phyloP scores from a whole-genome alignment of 2,797 vertebrate species.

The Neosalanx taihuensis region DNA sequence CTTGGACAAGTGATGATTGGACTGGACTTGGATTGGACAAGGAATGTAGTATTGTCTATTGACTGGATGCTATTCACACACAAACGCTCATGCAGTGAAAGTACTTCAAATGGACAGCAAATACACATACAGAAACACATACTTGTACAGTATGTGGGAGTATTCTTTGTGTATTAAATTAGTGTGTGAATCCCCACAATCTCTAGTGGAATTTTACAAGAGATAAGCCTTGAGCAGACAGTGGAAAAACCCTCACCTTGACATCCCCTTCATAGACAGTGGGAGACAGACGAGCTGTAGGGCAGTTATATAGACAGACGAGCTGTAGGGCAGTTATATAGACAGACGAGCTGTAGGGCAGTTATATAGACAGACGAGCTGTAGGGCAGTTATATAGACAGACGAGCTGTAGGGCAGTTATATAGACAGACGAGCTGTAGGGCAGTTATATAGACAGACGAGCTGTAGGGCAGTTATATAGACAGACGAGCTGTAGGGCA shows the following conservation, averaged over 20 bases:
- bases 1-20: background rate
- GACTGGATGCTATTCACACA: background rate
- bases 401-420: too few relatives aligned
- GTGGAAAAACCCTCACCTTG: constrained; percentile 68
- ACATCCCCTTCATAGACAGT: constrained; percentile 27
- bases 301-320: too few relatives aligned
- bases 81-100: background rate
- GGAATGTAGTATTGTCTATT: background rate
- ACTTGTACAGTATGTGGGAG: constrained; percentile 3
- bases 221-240: constrained; percentile 43
- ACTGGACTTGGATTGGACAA: background rate
- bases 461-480: too few relatives aligned
- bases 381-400: too few relatives aligned
- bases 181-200: constrained; percentile 38
- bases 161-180: constrained; percentile 31
- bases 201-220: constrained; percentile 66
- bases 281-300: background rate
- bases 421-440: background rate
- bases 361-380: too few relatives aligned
- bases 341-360: too few relatives aligned
- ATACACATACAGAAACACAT: constrained; percentile 1
- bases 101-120: constrained; percentile 1
- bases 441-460: too few relatives aligned
- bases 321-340: too few relatives aligned
- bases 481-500: background rate